Evolutionary conservation across 2,797 vertebrate genomes (phyloP), one percentile per base, ranked within the genome.

Genomic region (Darevskia mixta): DNA sequence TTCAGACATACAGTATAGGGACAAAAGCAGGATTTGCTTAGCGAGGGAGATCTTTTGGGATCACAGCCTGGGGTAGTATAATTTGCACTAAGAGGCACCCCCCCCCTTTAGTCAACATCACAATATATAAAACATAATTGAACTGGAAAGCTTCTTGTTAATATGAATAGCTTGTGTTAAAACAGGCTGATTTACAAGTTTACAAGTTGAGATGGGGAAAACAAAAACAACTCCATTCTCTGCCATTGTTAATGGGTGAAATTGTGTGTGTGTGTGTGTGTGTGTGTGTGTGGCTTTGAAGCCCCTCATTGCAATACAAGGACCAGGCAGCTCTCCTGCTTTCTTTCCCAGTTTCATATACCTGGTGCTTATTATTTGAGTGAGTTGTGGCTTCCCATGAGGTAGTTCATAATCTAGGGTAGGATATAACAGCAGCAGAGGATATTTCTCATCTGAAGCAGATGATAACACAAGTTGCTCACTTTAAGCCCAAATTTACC

Each of bases 91-190:
- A 95, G 93, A 94, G 90, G 86, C 43, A n/a, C 92, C 79, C 13
- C 6, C 41, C 41, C 75, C 82, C 0, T 32, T 94, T 92, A 83
- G 85, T 94, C 94, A 93, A 93, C 86, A 90, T 92, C 92, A 87
- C 86, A 90, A 84, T 94, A 69, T 75, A 90, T 93, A 92, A 94
- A 96, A 84, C 92, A 87, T 93, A 95, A 93, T 76, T 95, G 83
- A 95, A 89, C 86, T 87, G 87, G 92, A 87, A 87, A 91, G 88
- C 85, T 93, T 95, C 86, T 79, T 90, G 89, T 93, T 94, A 93
- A 67, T 94, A 93, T 93, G 89, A 93, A 94, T 92, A 80, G 49
- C 85, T 93, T 94, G 82, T 90, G 80, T 93, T 94, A 94, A 93
- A 92, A 82, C 61, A 83, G 82, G 66, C 43, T 92, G 92, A 3